Base-by-base conservation (phyloP, 2,888 invertebrate species). In the Drosophila heteroneura region DNA sequence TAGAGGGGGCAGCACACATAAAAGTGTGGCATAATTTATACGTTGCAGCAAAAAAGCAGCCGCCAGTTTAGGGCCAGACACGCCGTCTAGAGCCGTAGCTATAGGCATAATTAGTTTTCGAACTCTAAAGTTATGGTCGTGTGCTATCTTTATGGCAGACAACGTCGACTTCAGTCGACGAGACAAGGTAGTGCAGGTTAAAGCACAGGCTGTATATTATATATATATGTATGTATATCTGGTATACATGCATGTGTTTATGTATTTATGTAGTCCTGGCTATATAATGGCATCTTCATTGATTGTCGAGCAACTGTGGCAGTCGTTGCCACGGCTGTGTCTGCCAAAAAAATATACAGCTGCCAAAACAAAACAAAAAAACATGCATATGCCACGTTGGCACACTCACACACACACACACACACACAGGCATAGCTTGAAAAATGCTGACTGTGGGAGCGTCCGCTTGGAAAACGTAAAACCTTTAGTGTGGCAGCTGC, bases 41-140 rank as follows among this genome's bases (percentile, higher is more conserved):
- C 78, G 82, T 73, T 86, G 89, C 89, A 79, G 87, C 73, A 80
- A 70, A 74, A 74, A 30, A 68, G 37, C 47, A 53, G 62, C 71
- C 41, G 51, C 72, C 47, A 41, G 64, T 37, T 63, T 70, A 52
- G 57, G 51, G 30, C 33, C 44, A 81, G 68, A 56, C 63, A 64
- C 66, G 70, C 68, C 68, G 70, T 70, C 73, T 68, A 75, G 77
- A 72, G 70, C 66, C 70, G 74, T 74, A 69, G 84, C 91, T 91
- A 85, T 92, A 92, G 92, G 85, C 91, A 91, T 92, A 92, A 92
- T 92, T 92, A 92, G 92, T 92, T 92, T 92, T 88, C 89, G 85
- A 91, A 91, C 84, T 91, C 87, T 84, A 83, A 91, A 92, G 88
- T 84, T 86, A 86, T 90, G 85, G 63, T 64, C 51, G 52, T 88